These are phyloP conservation scores for Luperina testacea DNA, from an alignment of 2,888 invertebrate genomes.

Conservation along the genomic window DNA sequence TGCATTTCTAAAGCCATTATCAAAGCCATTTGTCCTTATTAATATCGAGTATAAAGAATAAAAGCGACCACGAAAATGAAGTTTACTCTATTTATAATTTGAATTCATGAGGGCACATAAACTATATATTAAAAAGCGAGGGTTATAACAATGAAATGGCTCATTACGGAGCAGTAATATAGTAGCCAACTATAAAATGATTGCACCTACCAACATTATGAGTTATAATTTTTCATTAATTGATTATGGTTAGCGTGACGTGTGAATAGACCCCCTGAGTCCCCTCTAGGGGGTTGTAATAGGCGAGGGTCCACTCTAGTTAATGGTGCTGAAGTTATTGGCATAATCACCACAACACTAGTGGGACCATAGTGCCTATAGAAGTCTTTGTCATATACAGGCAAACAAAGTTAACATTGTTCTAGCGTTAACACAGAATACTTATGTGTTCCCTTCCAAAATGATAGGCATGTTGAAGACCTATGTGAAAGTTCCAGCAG, in stretches of 20 bases:
- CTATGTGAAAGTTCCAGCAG: not conserved
- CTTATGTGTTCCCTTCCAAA: not conserved
- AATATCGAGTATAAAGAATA: conserved; percentile 6
- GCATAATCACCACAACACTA: conserved; percentile 37
- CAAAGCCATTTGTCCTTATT: conserved; percentile 30
- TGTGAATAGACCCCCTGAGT: conserved; percentile 36
- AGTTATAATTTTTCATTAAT: conserved; percentile 55
- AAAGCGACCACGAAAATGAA: conserved; percentile 28
- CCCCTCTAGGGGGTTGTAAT: conserved; percentile 30
- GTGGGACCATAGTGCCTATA: not conserved
- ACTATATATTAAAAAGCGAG: conserved; percentile 43
- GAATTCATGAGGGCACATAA: conserved; percentile 44
- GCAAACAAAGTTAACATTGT: not conserved
- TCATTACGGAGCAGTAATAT: conserved; percentile 18
- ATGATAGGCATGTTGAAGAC: not conserved
- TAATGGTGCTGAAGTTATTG: conserved; percentile 49
- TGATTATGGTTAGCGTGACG: conserved; percentile 51
- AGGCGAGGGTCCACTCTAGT: conserved; percentile 48
- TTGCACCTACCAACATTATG: conserved; percentile 28
- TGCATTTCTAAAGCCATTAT: conserved; percentile 15
- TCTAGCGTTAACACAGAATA: not conserved
- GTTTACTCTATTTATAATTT: conserved; percentile 20
- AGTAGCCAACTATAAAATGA: conserved; percentile 38
- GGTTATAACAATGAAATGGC: conserved; percentile 52
- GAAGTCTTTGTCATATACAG: not conserved